Evolutionary conservation across 2,888 invertebrate genomes (phyloP).

Genomic region (Himalopsyche japonica): DNA sequence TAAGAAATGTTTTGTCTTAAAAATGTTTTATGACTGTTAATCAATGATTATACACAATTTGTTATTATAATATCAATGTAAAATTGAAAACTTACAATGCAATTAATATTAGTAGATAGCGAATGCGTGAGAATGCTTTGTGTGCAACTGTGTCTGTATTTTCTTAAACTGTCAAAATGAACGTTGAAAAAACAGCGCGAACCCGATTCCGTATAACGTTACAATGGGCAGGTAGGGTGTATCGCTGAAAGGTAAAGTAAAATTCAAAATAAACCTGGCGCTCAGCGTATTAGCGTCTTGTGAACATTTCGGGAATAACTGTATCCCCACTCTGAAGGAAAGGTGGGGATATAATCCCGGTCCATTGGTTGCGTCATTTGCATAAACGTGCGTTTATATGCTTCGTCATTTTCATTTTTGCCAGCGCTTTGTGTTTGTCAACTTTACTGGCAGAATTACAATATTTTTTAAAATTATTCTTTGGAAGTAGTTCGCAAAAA

Average conservation of each 20-base stretch:
- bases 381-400: background rate
- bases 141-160: slow-evolving; percentile 11
- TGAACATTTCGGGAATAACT: slow-evolving; percentile 36
- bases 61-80: background rate
- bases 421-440: background rate
- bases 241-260: slow-evolving; percentile 32
- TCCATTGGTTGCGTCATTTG: background rate
- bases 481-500: no score
- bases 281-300: slow-evolving; percentile 21
- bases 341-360: background rate
- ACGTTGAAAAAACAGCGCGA: slow-evolving; percentile 7
- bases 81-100: slow-evolving; percentile 16
- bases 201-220: slow-evolving; percentile 28
- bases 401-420: background rate
- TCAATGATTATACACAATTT: background rate
- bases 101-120: background rate
- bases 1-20: background rate
- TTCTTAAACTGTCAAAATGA: slow-evolving; percentile 11
- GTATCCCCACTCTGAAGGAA: slow-evolving; percentile 19
- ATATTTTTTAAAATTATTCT: background rate
- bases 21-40: background rate
- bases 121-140: slow-evolving; percentile 4
- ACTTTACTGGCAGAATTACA: background rate
- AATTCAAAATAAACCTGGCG: slow-evolving; percentile 38
- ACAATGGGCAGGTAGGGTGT: slow-evolving; percentile 34